These are phyloP conservation scores for Gallinago solitaria DNA, from an alignment of 2,797 vertebrate genomes.

Conservation along the genomic window DNA sequence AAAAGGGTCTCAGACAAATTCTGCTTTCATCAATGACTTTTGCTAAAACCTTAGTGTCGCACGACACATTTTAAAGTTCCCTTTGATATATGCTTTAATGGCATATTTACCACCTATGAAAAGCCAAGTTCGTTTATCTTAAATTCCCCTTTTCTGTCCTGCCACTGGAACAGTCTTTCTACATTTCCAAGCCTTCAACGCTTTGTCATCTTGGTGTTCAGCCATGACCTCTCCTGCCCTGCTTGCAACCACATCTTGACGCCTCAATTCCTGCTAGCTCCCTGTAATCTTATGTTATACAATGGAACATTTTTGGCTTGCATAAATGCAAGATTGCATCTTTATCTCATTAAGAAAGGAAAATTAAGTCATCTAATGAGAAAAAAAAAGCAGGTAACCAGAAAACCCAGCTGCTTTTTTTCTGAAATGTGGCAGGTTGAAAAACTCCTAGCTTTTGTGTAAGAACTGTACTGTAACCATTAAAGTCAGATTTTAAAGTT, in stretches of 20 bases:
- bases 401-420: background rate
- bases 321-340: background rate
- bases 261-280: background rate
- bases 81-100: background rate
- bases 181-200: background rate
- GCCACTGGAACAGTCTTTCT: background rate
- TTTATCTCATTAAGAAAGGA: conserved; percentile 12
- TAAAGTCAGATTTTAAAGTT: background rate
- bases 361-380: background rate
- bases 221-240: background rate
- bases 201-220: background rate
- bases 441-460: background rate
- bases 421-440: background rate
- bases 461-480: background rate
- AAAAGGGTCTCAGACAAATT: background rate
- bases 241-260: background rate
- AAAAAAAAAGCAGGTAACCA: background rate
- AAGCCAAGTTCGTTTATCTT: background rate
- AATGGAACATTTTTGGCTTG: background rate
- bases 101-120: background rate
- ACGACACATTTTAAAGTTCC: background rate
- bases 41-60: background rate
- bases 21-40: background rate
- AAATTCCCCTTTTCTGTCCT: background rate
- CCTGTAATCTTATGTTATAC: background rate